phyloP scores from a whole-genome alignment of 2,797 vertebrate genomes.

The Zalophus californianus region DNA sequence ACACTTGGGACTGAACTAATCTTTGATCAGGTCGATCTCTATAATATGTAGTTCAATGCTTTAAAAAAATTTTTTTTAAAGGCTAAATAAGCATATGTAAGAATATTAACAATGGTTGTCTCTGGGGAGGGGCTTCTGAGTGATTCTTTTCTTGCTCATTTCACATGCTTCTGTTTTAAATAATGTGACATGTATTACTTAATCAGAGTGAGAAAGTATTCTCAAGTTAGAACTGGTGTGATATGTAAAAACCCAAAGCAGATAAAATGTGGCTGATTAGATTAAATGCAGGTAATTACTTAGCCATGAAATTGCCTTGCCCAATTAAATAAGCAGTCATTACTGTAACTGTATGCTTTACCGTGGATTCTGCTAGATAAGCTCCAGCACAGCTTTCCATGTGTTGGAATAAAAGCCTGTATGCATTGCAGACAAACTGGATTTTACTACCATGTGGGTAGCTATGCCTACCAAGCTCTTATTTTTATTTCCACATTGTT shows the following conservation, averaged over 20 bases:
- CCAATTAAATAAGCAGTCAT: slow-evolving; percentile 84
- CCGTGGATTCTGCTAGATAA: slow-evolving; percentile 81
- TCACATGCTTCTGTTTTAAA: background rate
- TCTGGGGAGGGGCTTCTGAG: background rate
- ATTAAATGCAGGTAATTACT: slow-evolving; percentile 84
- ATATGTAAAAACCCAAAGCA: slow-evolving; percentile 74
- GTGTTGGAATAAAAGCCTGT: slow-evolving; percentile 64
- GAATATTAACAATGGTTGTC: background rate
- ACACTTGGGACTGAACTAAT: background rate
- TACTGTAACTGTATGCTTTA: slow-evolving; percentile 76
- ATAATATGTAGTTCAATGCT: background rate
- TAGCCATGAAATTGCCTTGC: slow-evolving; percentile 82
- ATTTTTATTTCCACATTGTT: slow-evolving; percentile 23
- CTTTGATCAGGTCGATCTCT: slow-evolving; percentile 1
- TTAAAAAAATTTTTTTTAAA: background rate
- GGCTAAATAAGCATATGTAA: background rate
- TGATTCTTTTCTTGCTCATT: background rate
- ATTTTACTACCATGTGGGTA: slow-evolving; percentile 68
- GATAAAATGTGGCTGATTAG: slow-evolving; percentile 81
- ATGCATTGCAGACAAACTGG: slow-evolving; percentile 68
- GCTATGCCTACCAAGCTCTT: slow-evolving; percentile 78
- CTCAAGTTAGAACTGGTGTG: slow-evolving; percentile 80
- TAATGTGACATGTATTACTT: background rate
- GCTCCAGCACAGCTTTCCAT: slow-evolving; percentile 68
- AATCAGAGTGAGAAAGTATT: slow-evolving; percentile 15